Conservation (phyloP, 2,888 invertebrate species). For the Acronicta psi region DNA sequence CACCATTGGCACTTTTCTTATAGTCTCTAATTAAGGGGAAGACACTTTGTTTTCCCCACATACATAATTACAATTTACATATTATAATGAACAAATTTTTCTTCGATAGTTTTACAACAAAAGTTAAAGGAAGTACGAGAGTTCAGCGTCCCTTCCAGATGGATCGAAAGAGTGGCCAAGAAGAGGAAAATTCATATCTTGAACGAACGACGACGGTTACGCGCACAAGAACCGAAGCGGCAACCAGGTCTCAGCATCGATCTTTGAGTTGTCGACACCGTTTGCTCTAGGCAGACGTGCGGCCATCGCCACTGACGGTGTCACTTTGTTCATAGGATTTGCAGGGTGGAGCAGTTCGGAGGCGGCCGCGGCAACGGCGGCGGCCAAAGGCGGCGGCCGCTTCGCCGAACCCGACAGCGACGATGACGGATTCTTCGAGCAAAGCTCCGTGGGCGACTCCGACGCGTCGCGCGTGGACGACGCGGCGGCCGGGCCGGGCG, state of each 20-base stretch:
- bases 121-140: conserved; percentile 49
- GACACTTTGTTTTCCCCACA: too few relatives aligned
- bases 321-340: conserved; percentile 57
- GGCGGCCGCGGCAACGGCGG: conserved; percentile 44
- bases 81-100: not conserved
- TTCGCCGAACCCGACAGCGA: conserved; percentile 63
- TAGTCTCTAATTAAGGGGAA: too few relatives aligned
- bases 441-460: conserved; percentile 71
- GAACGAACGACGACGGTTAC: conserved; percentile 38
- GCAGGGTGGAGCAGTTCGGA: conserved; percentile 61
- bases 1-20: too few relatives aligned
- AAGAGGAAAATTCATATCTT: conserved; percentile 56
- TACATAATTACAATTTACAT: too few relatives aligned
- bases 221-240: conserved; percentile 21
- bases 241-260: conserved; percentile 4
- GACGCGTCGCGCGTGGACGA: conserved; percentile 61
- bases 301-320: not conserved
- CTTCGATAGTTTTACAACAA: conserved; percentile 49
- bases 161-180: conserved; percentile 60
- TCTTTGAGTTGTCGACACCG: not conserved
- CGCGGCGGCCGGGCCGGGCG: conserved; percentile 27
- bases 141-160: conserved; percentile 61
- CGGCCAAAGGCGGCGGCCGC: conserved; percentile 26
- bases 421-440: conserved; percentile 85
- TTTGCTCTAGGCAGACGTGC: not conserved